Conservation (phyloP, 2,888 invertebrate species). For the Himalopsyche kuldschensis region DNA sequence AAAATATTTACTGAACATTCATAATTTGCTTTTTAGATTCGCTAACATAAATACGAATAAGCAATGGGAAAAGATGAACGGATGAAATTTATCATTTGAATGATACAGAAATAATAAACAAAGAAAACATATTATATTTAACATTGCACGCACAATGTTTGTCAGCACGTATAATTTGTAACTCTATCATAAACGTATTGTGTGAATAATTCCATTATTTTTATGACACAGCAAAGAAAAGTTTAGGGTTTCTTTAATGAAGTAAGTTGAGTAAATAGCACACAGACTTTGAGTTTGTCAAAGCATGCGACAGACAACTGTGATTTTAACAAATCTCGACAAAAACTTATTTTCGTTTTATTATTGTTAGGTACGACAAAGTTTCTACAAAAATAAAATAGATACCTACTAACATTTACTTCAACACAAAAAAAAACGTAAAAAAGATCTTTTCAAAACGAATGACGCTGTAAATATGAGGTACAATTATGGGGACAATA, state of each 20-base stretch:
- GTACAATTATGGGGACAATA: too few relatives aligned
- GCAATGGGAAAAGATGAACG: background rate
- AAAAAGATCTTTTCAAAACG: too few relatives aligned
- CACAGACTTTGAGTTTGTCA: background rate
- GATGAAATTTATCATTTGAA: background rate
- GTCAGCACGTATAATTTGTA: background rate
- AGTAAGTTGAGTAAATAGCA: background rate
- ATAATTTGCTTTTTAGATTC: too few relatives aligned
- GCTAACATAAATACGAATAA: too few relatives aligned
- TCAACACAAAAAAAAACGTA: too few relatives aligned
- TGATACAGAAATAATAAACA: background rate
- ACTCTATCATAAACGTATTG: background rate
- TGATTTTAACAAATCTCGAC: background rate
- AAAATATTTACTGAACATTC: too few relatives aligned
- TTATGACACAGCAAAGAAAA: background rate
- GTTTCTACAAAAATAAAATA: too few relatives aligned
- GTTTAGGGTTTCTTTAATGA: background rate
- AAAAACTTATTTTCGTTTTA: background rate
- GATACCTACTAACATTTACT: too few relatives aligned
- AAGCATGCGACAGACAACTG: background rate
- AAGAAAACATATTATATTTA: background rate
- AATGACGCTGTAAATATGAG: too few relatives aligned
- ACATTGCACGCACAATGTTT: background rate
- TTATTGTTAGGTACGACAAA: background rate
- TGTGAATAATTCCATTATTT: background rate